phyloP scores from a whole-genome alignment of 2,888 invertebrate genomes.

The Ischnura elegans region DNA sequence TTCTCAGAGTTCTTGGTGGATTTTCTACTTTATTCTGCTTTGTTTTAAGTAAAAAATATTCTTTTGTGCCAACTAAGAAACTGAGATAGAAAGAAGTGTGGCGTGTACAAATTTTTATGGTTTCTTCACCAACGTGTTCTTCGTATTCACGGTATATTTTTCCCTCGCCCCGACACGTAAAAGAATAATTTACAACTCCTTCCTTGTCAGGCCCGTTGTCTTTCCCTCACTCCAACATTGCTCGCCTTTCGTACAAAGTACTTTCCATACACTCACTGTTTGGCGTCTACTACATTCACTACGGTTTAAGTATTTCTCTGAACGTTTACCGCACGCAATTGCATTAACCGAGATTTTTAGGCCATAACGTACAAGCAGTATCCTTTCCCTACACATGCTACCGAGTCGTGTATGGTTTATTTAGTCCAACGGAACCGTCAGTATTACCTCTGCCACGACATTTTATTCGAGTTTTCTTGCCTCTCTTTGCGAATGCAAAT shows the following conservation, averaged over 20 bases:
- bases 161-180: neutral
- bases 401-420: neutral
- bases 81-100: neutral
- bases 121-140: neutral
- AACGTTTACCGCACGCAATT: neutral
- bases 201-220: neutral
- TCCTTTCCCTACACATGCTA: neutral
- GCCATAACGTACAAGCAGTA: neutral
- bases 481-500: neutral
- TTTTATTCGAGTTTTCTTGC: neutral
- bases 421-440: neutral
- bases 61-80: neutral
- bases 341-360: neutral
- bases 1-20: conserved; percentile 15
- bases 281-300: too few relatives aligned
- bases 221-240: neutral
- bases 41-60: neutral
- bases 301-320: too few relatives aligned
- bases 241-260: neutral
- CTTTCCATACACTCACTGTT: too few relatives aligned
- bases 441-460: neutral
- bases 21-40: neutral
- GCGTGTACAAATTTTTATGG: neutral
- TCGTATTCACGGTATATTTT: neutral
- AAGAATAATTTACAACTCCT: conserved; percentile 19